phyloP scores from a whole-genome alignment of 2,113 vertebrate genomes.

The Natator depressus region DNA sequence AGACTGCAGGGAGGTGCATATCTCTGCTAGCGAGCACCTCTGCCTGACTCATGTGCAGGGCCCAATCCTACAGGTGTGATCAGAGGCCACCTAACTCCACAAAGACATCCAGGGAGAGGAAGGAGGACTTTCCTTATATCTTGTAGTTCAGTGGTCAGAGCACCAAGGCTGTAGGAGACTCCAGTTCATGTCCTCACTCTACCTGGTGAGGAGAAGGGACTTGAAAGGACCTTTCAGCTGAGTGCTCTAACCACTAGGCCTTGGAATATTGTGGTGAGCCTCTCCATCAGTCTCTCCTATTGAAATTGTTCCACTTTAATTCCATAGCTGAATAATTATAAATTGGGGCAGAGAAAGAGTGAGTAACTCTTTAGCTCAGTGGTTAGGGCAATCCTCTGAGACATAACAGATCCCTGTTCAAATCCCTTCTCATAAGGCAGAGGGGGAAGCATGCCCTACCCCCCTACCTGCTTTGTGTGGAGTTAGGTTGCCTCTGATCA shows the following conservation, averaged over 20 bases:
- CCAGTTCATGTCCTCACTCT: neutral
- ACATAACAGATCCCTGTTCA: neutral
- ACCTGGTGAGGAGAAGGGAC: neutral
- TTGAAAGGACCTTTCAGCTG: neutral
- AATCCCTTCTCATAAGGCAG: neutral
- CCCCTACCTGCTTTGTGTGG: neutral
- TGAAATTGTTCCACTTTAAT: neutral
- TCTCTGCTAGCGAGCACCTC: no score
- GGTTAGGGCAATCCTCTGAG: neutral
- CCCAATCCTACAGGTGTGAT: no score
- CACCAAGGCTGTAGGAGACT: no score
- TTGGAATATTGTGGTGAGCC: neutral
- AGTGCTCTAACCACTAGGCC: neutral
- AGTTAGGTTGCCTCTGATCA: neutral
- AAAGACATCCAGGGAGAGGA: no score
- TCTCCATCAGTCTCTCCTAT: neutral
- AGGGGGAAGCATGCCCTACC: neutral
- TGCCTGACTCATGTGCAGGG: no score
- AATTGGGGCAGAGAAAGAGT: neutral
- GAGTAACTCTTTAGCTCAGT: neutral
- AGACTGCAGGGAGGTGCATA: no score
- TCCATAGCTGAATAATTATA: neutral
- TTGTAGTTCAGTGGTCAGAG: no score
- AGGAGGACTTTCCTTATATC: no score
- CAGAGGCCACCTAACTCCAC: no score